Evolutionary conservation across 2,888 invertebrate species (phyloP).

Genomic region (Ischnura elegans): DNA sequence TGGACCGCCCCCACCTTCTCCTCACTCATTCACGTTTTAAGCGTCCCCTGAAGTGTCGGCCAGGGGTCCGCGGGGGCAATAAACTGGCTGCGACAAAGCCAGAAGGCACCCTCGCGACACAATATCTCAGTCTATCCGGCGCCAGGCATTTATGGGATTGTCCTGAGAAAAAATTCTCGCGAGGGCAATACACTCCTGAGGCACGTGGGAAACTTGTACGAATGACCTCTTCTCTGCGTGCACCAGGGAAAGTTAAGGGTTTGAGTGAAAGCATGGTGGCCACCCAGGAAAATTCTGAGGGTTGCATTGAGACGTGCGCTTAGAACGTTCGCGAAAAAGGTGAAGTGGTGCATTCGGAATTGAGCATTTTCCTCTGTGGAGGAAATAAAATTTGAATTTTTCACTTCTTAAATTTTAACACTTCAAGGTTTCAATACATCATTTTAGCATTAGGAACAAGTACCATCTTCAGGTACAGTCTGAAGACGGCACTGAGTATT

Average conservation of each 20-base stretch:
- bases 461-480: no score
- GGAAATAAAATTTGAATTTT: no score
- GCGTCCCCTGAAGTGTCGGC: neutral
- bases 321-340: neutral
- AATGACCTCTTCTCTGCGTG: neutral
- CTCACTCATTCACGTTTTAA: no score
- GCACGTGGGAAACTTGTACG: neutral
- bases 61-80: neutral
- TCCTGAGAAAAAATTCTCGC: neutral
- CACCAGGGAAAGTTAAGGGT: neutral
- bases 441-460: no score
- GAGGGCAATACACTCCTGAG: constrained; percentile 6
- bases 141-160: constrained; percentile 5
- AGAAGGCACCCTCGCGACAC: neutral
- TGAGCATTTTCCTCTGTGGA: no score
- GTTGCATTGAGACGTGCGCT: neutral
- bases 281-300: neutral
- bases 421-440: no score
- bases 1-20: neutral
- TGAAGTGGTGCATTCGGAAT: no score
- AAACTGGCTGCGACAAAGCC: neutral
- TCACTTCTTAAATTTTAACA: no score
- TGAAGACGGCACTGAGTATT: no score
- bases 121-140: constrained; percentile 28
- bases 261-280: neutral